phyloP scores from a whole-genome alignment of 1,140 invertebrate genomes.

The Hypsibius dujardini region DNA sequence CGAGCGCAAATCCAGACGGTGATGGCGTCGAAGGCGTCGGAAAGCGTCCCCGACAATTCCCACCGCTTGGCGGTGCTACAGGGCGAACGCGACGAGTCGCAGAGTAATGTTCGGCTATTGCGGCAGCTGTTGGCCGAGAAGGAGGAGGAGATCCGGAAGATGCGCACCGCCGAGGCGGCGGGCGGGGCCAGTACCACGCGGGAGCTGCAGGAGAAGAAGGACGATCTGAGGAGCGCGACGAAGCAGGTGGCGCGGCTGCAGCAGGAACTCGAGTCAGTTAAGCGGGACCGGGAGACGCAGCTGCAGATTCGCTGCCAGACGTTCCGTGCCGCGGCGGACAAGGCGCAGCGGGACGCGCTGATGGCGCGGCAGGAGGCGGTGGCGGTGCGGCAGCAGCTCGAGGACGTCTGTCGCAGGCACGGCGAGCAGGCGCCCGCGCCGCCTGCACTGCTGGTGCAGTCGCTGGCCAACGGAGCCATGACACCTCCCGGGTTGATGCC shows the following conservation, averaged over 20 bases:
- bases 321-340: constrained; percentile 4
- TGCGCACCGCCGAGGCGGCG: neutral
- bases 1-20: neutral
- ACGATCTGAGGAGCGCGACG: neutral
- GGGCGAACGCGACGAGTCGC: neutral
- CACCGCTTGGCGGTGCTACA: neutral
- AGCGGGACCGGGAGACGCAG: constrained; percentile 4
- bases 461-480: neutral
- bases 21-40: neutral
- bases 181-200: neutral
- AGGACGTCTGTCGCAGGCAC: neutral
- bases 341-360: constrained; percentile 1
- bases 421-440: neutral
- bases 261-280: neutral
- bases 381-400: constrained; percentile 4
- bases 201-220: constrained; percentile 10
- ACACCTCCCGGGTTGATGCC: neutral
- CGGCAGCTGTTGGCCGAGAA: constrained; percentile 6
- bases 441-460: neutral
- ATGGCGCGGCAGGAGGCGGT: constrained; percentile 8
- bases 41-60: neutral
- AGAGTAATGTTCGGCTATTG: constrained; percentile 5
- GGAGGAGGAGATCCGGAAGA: constrained; percentile 9
- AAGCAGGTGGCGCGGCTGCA: constrained; percentile 2
- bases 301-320: constrained; percentile 12